Evolutionary conservation across 2,888 invertebrate genomes (phyloP), one percentile per base, ranked within the genome.

Genomic region (Drosophila neonasuta): DNA sequence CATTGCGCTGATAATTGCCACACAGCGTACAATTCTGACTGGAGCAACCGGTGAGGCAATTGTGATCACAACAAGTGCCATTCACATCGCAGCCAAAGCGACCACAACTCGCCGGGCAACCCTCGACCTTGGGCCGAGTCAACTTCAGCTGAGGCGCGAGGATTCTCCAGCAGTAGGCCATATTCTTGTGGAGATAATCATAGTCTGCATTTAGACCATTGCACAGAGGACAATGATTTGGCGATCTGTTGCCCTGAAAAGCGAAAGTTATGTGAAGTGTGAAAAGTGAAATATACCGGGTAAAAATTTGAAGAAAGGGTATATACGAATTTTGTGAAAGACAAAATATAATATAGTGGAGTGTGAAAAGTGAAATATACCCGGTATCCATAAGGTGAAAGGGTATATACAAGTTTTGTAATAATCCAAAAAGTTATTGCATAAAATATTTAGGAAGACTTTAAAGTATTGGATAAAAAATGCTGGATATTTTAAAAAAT

Each of bases 11-110:
- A 15, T 63, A 80, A 39, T 77, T 83, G 24, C 74, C 80, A 34
- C 89, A 89, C 3, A 89, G 67, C 1, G 91, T 89, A 4, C 92
- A 91, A 6, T 92, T 90, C 1, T 94, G 94, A 32, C 90, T 91
- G 89, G 97, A 98, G 50, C 97, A 97, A 41, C 97, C 97, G 29
- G 77, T 82, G 4, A 97, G 91, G 90, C 99, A 99, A 70, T 93
- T 92, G 17, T 91, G 86, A 88, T 96, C 93, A 89, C 99, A 99
- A 89, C 97, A 98, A n/a, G 90, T 86, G 0, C 93, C 93, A 15
- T 81, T 86, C 0, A 80, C 79, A 64, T 91, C 90, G 81, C 94
- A 94, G 0, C 71, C 88, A 39, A 76, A 80, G 1, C 91, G 91
- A 0, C 77, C 80, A 81, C 95, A 95, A 13, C 90, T 87, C 15